A percentile compares a stretch with the other conserved stretches of the same genome.
Evolutionary conservation across 2,888 invertebrate genomes (phyloP).

Genomic region (Steinernema scapterisci): DNA sequence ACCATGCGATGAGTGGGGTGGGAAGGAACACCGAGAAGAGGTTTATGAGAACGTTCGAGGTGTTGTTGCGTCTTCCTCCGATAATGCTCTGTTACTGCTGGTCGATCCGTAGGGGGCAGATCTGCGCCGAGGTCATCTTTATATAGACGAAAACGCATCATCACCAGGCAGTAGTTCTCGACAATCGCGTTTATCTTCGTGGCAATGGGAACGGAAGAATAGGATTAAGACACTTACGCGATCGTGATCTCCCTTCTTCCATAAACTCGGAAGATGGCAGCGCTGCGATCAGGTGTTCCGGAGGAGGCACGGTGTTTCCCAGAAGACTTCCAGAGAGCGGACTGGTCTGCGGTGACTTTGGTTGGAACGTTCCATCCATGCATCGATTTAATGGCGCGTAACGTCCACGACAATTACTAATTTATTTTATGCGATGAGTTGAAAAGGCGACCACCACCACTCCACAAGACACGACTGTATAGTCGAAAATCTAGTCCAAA

Average conservation of each 20-base stretch:
- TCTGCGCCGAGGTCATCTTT: constrained; percentile 33
- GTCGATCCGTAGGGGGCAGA: constrained; percentile 29
- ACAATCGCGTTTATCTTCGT: constrained; percentile 12
- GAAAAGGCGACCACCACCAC: background rate
- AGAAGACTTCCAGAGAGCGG: background rate
- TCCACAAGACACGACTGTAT: too few relatives aligned
- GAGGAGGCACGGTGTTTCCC: background rate
- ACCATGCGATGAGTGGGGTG: constrained; percentile 22
- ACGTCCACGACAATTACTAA: constrained; percentile 30
- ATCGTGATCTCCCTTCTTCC: constrained; percentile 10
- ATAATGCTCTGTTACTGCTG: constrained; percentile 24
- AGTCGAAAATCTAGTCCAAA: too few relatives aligned
- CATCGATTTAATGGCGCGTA: constrained; percentile 23
- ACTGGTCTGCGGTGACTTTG: background rate
- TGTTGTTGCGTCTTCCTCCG: constrained; percentile 27
- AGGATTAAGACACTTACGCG: constrained; percentile 23
- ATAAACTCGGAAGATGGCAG: background rate
- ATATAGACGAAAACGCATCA: constrained; percentile 23
- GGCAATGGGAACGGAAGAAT: constrained; percentile 20
- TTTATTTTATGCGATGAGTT: constrained; percentile 30
- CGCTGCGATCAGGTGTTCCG: background rate
- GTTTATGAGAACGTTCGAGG: constrained; percentile 16
- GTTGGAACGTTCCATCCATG: constrained; percentile 7
- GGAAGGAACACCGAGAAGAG: background rate
- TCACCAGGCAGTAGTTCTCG: background rate